phyloP scores from a whole-genome alignment of 1,140 invertebrate genomes.

The Pseudoatta argentina region DNA sequence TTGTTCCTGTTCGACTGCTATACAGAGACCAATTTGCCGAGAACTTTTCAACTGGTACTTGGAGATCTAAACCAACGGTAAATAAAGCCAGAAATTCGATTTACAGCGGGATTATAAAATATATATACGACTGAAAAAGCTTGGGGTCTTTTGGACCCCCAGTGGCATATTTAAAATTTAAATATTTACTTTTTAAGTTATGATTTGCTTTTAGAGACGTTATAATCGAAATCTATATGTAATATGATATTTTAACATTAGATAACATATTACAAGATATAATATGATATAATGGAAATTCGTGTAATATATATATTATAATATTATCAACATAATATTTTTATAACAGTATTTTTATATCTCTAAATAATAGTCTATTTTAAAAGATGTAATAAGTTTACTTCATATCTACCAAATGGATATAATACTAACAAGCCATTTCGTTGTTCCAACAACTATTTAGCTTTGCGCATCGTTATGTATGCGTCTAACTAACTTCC shows the following conservation, averaged over 20 bases:
- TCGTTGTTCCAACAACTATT: neutral
- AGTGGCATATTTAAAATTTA: neutral
- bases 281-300: neutral
- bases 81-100: too few species aligned
- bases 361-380: neutral
- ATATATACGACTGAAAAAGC: too few species aligned
- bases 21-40: too few species aligned
- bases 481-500: constrained; percentile 16
- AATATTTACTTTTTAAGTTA: neutral
- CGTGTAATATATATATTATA: neutral
- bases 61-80: too few species aligned
- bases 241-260: neutral
- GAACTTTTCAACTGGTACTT: too few species aligned
- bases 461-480: neutral
- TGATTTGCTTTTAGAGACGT: neutral
- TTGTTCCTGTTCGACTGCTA: too few species aligned
- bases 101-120: too few species aligned
- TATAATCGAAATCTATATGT: neutral
- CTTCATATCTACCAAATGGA: neutral
- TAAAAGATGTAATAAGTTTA: neutral
- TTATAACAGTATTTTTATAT: neutral
- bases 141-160: too few species aligned
- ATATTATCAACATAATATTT: neutral
- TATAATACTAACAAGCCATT: neutral
- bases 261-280: neutral